A percentile compares a stretch with the other conserved stretches of the same genome.
phyloP scores from a whole-genome alignment of 2,888 invertebrate species.

The Chaetogeoica ovagalla region DNA sequence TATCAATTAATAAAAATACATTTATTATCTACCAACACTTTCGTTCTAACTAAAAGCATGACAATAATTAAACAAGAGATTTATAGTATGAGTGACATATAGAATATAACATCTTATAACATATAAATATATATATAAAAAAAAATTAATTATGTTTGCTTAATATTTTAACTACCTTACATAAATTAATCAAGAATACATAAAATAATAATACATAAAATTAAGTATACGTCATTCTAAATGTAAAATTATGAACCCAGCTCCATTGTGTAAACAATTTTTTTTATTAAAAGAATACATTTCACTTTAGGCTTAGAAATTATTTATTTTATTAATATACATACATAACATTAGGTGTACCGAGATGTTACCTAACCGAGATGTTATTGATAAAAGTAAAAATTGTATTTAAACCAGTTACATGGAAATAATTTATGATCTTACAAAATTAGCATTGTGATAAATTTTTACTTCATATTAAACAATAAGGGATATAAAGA shows the following conservation, averaged over 20 bases:
- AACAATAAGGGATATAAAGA: not conserved
- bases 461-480: not conserved
- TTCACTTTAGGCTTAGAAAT: slow-evolving; percentile 8
- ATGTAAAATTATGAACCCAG: slow-evolving; percentile 37
- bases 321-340: not conserved
- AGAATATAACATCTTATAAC: not conserved
- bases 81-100: not conserved
- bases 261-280: slow-evolving; percentile 15
- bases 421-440: not conserved
- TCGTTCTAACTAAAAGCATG: not conserved
- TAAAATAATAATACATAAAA: slow-evolving; percentile 23
- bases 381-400: not conserved
- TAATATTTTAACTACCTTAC: slow-evolving; percentile 10
- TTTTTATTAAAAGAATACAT: slow-evolving; percentile 1
- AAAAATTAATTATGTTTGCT: slow-evolving; percentile 6
- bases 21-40: not conserved
- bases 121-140: slow-evolving; percentile 21
- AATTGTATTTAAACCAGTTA: not conserved
- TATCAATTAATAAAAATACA: not conserved
- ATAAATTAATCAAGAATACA: slow-evolving; percentile 21
- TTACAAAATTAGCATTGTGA: not conserved
- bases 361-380: not conserved
- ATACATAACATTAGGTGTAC: not conserved
- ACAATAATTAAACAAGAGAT: not conserved
- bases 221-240: slow-evolving; percentile 12